phyloP scores from a whole-genome alignment of 2,113 vertebrate genomes.

The Eleginops maclovinus region DNA sequence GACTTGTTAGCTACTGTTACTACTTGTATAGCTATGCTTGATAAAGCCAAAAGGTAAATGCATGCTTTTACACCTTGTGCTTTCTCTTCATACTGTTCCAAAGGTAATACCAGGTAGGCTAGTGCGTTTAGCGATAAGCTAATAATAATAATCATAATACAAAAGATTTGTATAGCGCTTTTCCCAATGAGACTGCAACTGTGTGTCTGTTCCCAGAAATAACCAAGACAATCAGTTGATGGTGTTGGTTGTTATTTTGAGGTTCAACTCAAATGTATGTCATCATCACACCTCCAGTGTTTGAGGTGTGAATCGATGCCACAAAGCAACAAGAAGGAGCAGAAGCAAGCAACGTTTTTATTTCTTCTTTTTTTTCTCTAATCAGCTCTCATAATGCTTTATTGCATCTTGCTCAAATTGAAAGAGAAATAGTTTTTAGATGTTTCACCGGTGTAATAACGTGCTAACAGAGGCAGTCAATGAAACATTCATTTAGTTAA shows the following conservation, averaged over 20 bases:
- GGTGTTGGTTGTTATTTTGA: background rate
- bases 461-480: background rate
- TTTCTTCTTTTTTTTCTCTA: background rate
- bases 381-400: fast-evolving
- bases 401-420: background rate
- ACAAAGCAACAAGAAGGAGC: background rate
- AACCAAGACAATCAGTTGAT: background rate
- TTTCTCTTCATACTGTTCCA: background rate
- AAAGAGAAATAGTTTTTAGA: background rate
- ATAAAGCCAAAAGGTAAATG: background rate
- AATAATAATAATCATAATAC: no score
- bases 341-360: background rate
- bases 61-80: background rate
- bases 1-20: background rate
- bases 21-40: background rate
- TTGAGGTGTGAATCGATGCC: background rate
- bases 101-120: background rate
- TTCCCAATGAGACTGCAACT: no score
- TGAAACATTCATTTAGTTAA: background rate
- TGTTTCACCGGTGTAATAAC: background rate
- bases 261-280: slow-evolving; percentile 1
- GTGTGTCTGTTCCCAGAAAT: no score
- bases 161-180: no score
- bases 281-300: background rate
- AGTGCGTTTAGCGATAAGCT: no score